Base-by-base conservation (phyloP, 2,888 invertebrate genomes). In the Polyommatus iphigenia region DNA sequence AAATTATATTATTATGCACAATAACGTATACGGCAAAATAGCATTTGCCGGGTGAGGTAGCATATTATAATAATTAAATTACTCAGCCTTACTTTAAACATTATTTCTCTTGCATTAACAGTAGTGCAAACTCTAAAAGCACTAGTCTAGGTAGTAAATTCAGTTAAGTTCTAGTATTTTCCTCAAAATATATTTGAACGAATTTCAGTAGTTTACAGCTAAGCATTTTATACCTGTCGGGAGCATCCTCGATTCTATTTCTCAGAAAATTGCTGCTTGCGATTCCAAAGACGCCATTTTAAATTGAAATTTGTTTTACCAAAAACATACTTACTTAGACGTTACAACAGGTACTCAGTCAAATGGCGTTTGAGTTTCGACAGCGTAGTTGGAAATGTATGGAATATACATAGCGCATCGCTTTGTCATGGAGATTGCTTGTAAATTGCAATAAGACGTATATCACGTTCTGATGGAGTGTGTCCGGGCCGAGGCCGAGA, bases 221-320 rank as follows among this genome's bases (percentile, higher is more conserved):
- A 10, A 24, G 13, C 62, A 24, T 62, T 62, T 24, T 24, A 62
- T 62, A 62, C n/a, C 62, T 62, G 18, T 24, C 24, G 20, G 24
- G 24, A 62, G 24, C 24, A 62, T 62, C 62, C 24, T 62, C 62
- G 2, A 62, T 62, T 62, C 62, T 7, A 62, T 24, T 62, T 24
- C 24, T 8, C 62, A 62, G 62, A 29, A 62, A 62, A 62, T 62
- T 62, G 24, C 62, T 13, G 46, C 10, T 46, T 10, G 46, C 46
- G 29, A 4, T 24, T 62, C 24, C 62, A 62, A 62, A 62, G 62
- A 24, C 62, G 62, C 62, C 62, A 62, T 62, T 24, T 62, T 62
- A 62, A 13, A 62, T 62, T 62, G 10, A 46, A 46, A 46, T 46
- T 46, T 3, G 46, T 46, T 46, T 46, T 46, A 46, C 46, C 10